Percentiles rank a stretch among this genome's conserved stretches.
Evolutionary conservation across 2,888 invertebrate species (phyloP).

Genomic region (Coleophora deauratella): DNA sequence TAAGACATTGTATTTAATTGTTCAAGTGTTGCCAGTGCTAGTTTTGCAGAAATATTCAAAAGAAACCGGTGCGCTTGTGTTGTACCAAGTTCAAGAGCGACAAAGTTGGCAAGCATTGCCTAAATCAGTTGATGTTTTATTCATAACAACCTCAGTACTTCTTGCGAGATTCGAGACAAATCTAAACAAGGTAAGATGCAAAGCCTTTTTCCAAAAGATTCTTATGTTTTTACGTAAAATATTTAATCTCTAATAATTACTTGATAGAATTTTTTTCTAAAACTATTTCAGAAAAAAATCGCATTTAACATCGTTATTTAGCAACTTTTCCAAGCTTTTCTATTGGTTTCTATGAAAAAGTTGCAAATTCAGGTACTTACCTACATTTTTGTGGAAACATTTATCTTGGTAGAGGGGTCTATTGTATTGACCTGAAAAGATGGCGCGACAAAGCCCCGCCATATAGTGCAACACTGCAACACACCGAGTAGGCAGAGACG

Average conservation of each 20-base stretch:
- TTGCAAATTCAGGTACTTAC: no score
- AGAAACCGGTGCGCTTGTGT: neutral
- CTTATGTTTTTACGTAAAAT: neutral
- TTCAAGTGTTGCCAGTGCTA: slow-evolving; percentile 8
- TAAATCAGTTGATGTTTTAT: slow-evolving; percentile 13
- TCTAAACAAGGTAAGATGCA: neutral
- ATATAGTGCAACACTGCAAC: slow-evolving; percentile 11
- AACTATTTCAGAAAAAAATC: no score
- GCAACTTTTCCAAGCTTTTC: no score
- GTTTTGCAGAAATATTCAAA: neutral
- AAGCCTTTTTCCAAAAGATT: neutral
- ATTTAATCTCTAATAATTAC: no score
- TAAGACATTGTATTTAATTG: slow-evolving; percentile 3
- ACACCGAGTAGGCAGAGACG: no score
- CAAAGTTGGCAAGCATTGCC: slow-evolving; percentile 13
- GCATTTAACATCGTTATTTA: no score
- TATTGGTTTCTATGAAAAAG: no score
- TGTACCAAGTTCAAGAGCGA: slow-evolving; percentile 13
- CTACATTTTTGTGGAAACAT: no score
- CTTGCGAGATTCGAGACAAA: neutral
- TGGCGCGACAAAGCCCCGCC: slow-evolving; percentile 36
- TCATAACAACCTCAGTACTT: slow-evolving; percentile 8
- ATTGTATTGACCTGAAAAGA: slow-evolving; percentile 47
- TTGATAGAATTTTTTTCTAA: no score
- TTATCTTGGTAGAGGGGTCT: slow-evolving; percentile 33